Conservation (phyloP, 1,140 invertebrate species). For the Micrasema minimum region DNA sequence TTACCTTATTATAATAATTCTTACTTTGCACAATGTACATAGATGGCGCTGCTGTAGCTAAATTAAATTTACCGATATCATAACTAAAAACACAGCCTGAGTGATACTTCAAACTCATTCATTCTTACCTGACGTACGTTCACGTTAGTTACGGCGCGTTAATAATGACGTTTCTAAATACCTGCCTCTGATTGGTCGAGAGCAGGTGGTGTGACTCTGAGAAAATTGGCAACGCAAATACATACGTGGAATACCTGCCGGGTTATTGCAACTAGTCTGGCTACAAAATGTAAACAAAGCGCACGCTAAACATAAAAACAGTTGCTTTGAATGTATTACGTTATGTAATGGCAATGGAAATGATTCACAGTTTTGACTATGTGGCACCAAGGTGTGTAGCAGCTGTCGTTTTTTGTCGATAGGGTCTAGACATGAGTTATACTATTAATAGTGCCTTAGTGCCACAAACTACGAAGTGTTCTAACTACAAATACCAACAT, state of each 20-base stretch:
- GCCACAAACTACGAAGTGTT: no score
- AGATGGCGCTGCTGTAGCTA: no score
- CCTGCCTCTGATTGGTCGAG: conserved; percentile 20
- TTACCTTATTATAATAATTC: no score
- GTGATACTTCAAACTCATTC: conserved; percentile 22
- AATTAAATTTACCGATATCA: no score
- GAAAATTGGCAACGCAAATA: conserved; percentile 37
- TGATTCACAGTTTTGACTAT: neutral
- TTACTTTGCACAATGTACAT: no score
- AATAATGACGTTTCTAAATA: conserved; percentile 10
- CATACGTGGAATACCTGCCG: conserved; percentile 21
- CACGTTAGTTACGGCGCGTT: conserved; percentile 10
- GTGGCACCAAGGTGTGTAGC: neutral
- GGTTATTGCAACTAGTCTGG: neutral
- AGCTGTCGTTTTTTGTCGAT: no score
- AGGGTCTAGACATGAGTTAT: no score
- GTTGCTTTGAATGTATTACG: neutral
- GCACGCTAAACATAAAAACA: neutral
- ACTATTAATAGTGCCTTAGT: no score
- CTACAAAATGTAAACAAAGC: no score
- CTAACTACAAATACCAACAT: no score
- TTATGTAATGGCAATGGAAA: neutral
- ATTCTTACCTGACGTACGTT: conserved; percentile 14
- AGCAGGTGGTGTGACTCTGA: conserved; percentile 36
- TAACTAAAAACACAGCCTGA: no score